These are phyloP conservation scores for Macrotus californicus DNA, from an alignment of 2,113 vertebrate species.

Conservation along the genomic window DNA sequence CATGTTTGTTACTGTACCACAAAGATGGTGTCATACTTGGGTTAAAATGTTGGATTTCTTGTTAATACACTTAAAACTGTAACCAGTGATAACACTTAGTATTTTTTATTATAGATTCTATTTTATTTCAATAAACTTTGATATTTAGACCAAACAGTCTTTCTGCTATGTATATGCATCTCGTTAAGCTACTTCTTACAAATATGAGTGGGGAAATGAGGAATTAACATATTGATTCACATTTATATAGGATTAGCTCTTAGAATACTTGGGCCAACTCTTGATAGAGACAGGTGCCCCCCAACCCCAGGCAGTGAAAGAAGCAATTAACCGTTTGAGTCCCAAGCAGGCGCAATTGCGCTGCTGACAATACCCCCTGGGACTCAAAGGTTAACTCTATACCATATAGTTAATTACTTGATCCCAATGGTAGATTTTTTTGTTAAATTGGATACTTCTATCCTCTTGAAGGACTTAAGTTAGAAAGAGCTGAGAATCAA, in stretches of 20 bases:
- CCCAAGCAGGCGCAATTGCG: no score
- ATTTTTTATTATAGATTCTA: constrained; percentile 78
- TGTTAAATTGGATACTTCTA: not conserved
- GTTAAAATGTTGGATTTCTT: constrained; percentile 63
- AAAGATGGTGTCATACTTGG: constrained; percentile 47
- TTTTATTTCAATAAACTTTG: constrained; percentile 78
- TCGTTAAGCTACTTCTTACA: not conserved
- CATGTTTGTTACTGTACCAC: constrained; percentile 56
- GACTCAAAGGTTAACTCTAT: no score
- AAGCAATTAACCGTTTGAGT: no score
- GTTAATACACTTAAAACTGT: constrained; percentile 69
- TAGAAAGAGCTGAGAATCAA: not conserved
- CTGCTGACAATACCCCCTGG: no score
- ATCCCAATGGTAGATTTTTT: not conserved
- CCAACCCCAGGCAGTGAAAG: not conserved
- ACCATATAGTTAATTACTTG: not conserved
- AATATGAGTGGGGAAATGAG: not conserved
- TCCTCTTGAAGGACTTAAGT: not conserved
- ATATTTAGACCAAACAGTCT: constrained; percentile 68
- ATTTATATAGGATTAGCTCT: not conserved
- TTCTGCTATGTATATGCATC: constrained; percentile 25
- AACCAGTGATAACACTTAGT: constrained; percentile 71
- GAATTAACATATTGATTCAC: not conserved
- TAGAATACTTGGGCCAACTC: not conserved
- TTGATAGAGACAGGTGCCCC: not conserved